phyloP scores from a whole-genome alignment of 2,888 invertebrate species.

The Drosophila multiciliata region DNA sequence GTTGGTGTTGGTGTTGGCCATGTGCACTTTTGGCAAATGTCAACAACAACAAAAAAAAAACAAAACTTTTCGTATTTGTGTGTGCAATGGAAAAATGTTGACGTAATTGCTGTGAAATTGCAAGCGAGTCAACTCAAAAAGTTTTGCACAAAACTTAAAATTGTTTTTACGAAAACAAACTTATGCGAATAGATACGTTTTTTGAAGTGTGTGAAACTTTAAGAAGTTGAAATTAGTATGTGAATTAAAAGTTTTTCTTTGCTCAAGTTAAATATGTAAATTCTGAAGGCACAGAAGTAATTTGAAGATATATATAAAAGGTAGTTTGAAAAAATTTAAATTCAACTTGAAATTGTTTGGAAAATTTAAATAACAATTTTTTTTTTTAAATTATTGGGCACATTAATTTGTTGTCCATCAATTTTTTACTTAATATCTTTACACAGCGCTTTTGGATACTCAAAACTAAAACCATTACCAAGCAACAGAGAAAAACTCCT shows the following conservation, averaged over 20 bases:
- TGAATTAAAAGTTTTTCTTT: conserved; percentile 4
- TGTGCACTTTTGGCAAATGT: conserved; percentile 71
- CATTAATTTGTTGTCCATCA: too few species aligned
- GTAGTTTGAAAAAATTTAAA: not conserved
- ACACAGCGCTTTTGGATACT: not conserved
- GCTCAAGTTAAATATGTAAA: not conserved
- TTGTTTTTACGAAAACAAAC: conserved; percentile 4
- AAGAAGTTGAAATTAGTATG: conserved; percentile 9
- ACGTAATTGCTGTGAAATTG: conserved; percentile 74
- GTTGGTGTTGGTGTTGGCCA: conserved; percentile 18
- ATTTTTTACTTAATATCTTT: not conserved
- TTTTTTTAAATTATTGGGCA: not conserved
- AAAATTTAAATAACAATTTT: not conserved
- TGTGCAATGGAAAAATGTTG: conserved; percentile 55
- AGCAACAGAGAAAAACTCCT: conserved; percentile 10
- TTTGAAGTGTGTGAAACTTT: conserved; percentile 19
- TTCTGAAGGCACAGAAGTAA: not conserved
- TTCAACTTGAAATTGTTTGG: not conserved
- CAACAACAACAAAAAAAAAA: conserved; percentile 41
- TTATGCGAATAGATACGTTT: conserved; percentile 9
- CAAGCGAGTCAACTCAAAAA: conserved; percentile 33
- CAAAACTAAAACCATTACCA: conserved; percentile 9
- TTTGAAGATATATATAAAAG: not conserved
- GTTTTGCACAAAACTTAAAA: conserved; percentile 16
- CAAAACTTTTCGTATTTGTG: conserved; percentile 65